Evolutionary conservation across 2,113 vertebrate species (phyloP), one percentile per base, ranked within the genome.

Genomic region (Myrmophylax atrothorax): DNA sequence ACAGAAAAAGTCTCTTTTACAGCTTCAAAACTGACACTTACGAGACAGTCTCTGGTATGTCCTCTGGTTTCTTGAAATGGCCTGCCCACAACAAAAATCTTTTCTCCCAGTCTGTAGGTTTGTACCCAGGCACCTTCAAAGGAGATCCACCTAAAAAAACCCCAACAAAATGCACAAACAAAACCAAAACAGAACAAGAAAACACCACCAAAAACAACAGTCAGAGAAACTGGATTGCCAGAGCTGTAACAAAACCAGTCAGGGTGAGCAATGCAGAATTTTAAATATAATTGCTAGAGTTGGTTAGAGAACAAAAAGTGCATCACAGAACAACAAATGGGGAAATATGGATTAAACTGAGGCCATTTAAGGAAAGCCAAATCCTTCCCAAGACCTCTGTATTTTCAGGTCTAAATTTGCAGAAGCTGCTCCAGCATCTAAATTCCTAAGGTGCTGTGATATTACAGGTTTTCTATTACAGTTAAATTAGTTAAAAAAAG

Each of bases 21-120:
- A 87, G 75, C 15, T 88, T 90, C 59, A 33, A 29, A 84, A 46
- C 25, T 6, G 3, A 31, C 87, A 98, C 99, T 99, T 98, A 99
- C 99, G 99, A 98, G 84, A 99, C 89, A 11, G 97, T 85, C 78
- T 99, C 98, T 90, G 99, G 99, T 85, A 99, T 99, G 74, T 99
- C 98, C 12, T 99, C 99, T 46, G 59, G 44, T 52, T 98, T 98
- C 97, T 99, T 99, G 97, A 98, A 99, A 74, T 99, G 97, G 47
- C 99, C 99, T 10, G 99, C 97, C 99, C 99, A 99, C 62, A 99
- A 0, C 58, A 99, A 84, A 5, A 99, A 96, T 94, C 89, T 99
- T 95, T 58, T 99, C 84, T 99, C 99, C 94, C 98, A 95, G 0
- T 98, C 28, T 0, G 98, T 98, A 37, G 99, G 99, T 38, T 62